These are phyloP conservation scores for Delichon dasypus DNA, from an alignment of 2,797 vertebrate species.

Conservation along the genomic window DNA sequence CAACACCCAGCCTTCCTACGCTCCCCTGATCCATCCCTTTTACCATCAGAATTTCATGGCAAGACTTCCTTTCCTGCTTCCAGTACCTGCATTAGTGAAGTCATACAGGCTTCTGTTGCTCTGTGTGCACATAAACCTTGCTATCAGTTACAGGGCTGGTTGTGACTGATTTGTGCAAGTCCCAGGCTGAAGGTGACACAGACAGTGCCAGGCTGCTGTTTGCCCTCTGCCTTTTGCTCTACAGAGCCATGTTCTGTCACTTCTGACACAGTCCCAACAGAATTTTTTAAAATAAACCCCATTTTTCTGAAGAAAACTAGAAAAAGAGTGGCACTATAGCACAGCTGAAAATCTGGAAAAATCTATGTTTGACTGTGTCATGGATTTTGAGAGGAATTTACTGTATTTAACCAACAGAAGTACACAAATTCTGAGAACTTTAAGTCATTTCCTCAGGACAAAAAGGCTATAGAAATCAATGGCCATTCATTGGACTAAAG, in stretches of 20 bases:
- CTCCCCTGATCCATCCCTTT: not conserved
- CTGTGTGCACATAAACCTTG: not conserved
- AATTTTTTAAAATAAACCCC: not conserved
- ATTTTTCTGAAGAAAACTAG: not conserved
- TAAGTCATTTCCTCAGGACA: not conserved
- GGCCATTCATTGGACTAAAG: not conserved
- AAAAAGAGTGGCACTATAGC: not conserved
- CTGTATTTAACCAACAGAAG: not conserved
- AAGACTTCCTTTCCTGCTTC: not conserved
- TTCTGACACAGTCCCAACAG: not conserved
- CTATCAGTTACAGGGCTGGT: not conserved
- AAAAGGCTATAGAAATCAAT: not conserved
- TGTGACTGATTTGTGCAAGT: not conserved
- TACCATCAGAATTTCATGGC: not conserved
- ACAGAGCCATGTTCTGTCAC: not conserved
- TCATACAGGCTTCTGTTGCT: not conserved
- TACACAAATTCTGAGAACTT: not conserved
- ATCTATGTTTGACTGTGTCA: not conserved
- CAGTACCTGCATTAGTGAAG: not conserved
- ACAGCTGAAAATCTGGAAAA: not conserved
- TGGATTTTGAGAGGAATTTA: not conserved
- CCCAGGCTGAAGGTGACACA: not conserved
- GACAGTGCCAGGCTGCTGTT: not conserved
- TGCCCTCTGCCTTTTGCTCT: constrained; percentile 1
- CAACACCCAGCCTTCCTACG: not conserved